phyloP scores from a whole-genome alignment of 2,797 vertebrate genomes.

The Betta splendens region DNA sequence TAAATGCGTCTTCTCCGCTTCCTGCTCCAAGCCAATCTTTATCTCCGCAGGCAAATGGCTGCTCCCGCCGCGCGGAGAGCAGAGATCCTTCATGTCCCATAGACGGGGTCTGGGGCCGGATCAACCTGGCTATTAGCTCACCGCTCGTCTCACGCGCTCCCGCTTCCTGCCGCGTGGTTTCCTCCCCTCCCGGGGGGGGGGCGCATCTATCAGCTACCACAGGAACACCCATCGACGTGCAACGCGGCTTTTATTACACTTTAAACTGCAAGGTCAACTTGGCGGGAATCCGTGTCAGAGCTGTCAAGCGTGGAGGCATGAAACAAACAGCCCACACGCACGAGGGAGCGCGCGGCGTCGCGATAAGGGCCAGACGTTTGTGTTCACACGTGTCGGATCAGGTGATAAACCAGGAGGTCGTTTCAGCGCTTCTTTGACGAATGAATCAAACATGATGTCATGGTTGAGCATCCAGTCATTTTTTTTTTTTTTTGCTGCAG shows the following conservation, averaged over 20 bases:
- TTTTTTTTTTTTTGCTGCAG: constrained; percentile 12
- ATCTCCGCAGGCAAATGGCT: constrained; percentile 61
- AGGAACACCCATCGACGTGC: constrained; percentile 69
- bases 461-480: background rate
- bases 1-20: constrained; percentile 54
- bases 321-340: constrained; percentile 68
- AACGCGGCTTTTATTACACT: constrained; percentile 73
- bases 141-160: constrained; percentile 46
- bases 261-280: constrained; percentile 77
- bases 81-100: constrained; percentile 42
- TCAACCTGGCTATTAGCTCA: constrained; percentile 52
- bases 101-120: constrained; percentile 38
- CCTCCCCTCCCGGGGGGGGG: constrained; percentile 34
- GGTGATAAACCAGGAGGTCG: constrained; percentile 20
- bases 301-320: constrained; percentile 68
- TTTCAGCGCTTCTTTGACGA: no score
- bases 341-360: constrained; percentile 50
- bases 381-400: constrained; percentile 43
- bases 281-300: constrained; percentile 69
- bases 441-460: constrained; percentile 13
- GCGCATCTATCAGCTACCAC: constrained; percentile 67
- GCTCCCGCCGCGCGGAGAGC: constrained; percentile 57
- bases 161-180: constrained; percentile 62
- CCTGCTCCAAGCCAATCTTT: constrained; percentile 59
- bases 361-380: constrained; percentile 57